Evolutionary conservation across 2,113 vertebrate species (phyloP).

Genomic region (Excalfactoria chinensis): DNA sequence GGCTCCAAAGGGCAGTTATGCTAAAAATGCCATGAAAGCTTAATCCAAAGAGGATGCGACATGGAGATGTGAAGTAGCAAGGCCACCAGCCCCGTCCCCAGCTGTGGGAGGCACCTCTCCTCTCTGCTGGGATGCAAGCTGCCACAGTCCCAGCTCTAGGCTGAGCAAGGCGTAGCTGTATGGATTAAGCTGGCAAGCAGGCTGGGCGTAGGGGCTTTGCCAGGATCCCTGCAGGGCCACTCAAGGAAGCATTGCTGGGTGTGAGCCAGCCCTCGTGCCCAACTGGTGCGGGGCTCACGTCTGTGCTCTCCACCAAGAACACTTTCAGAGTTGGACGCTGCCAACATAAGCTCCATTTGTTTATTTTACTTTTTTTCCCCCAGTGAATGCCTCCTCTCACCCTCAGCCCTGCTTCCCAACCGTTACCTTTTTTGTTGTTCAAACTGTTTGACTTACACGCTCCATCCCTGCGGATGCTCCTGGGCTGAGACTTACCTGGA

Average conservation of each 20-base stretch:
- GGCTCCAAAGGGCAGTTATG: not conserved
- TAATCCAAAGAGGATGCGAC: not conserved
- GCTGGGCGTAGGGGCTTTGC: not conserved
- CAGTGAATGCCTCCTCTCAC: constrained; percentile 40
- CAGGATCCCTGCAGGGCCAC: not conserved
- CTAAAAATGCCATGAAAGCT: not conserved
- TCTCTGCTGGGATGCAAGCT: not conserved
- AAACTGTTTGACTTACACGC: constrained; percentile 55
- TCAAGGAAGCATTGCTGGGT: not conserved
- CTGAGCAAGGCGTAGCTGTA: fast-evolving
- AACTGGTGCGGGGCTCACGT: not conserved
- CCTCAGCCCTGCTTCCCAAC: not conserved
- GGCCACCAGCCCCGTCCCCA: fast-evolving
- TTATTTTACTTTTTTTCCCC: constrained; percentile 51
- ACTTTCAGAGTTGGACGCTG: not conserved
- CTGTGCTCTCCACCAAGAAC: constrained; percentile 4
- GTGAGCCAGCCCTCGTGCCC: not conserved
- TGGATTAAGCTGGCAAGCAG: not conserved
- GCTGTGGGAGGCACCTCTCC: not conserved
- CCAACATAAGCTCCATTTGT: constrained; percentile 61
- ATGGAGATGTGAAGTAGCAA: not conserved
- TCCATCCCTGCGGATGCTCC: constrained; percentile 37
- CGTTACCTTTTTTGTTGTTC: not conserved
- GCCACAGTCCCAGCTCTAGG: not conserved
- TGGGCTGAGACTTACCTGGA: constrained; percentile 63